Evolutionary conservation across 1,140 invertebrate genomes (phyloP).

Genomic region (Luehdorfia chinensis): DNA sequence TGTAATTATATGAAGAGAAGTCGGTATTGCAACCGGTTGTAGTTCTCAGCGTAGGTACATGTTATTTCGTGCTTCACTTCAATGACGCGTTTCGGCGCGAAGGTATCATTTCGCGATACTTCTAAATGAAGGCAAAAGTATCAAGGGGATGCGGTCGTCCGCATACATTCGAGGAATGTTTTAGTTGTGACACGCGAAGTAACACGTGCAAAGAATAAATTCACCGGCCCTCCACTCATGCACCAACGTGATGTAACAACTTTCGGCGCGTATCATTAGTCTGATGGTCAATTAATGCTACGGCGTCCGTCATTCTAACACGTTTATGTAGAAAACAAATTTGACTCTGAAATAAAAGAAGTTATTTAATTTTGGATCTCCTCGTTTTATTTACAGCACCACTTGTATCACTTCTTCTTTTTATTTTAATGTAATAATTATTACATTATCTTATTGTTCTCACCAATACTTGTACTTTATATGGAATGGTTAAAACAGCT

Average conservation of each 20-base stretch:
- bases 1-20: conserved; percentile 32
- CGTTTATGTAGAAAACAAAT: conserved; percentile 75
- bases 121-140: background rate
- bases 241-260: conserved; percentile 44
- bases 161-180: too few species aligned
- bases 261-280: conserved; percentile 60
- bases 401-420: too few species aligned
- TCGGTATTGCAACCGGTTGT: conserved; percentile 45
- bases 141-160: too few species aligned
- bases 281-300: conserved; percentile 69
- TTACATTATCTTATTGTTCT: too few species aligned
- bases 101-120: background rate
- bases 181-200: background rate
- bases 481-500: too few species aligned
- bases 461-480: too few species aligned
- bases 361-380: conserved; percentile 74
- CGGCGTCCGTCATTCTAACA: conserved; percentile 71
- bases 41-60: conserved; percentile 25
- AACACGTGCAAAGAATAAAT: conserved; percentile 3
- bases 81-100: background rate
- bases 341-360: conserved; percentile 77
- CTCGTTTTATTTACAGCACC: conserved; percentile 57
- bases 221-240: conserved; percentile 15
- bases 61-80: conserved; percentile 14
- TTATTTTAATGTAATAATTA: too few species aligned